phyloP scores from a whole-genome alignment of 92 coral and sea anemone genomes.

The Parazoanthus darwini region DNA sequence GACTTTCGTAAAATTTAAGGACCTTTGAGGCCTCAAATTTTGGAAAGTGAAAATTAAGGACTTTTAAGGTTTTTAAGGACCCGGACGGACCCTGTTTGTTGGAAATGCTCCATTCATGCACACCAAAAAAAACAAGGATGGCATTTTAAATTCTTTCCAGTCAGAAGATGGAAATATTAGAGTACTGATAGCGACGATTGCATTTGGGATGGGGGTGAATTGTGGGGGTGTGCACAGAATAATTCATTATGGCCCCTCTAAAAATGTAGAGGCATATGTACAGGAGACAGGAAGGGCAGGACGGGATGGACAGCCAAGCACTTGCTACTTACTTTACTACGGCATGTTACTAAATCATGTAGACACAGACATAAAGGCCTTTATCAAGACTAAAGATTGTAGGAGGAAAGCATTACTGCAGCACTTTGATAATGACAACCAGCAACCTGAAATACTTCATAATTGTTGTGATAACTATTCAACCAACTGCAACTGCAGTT shows the following conservation, averaged over 20 bases:
- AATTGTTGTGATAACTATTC: slow-evolving; percentile 50
- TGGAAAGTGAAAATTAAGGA: no score
- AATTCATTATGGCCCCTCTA: slow-evolving; percentile 48
- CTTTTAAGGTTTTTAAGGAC: no score
- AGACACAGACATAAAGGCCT: slow-evolving; percentile 32
- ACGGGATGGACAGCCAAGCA: slow-evolving; percentile 43
- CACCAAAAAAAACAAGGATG: slow-evolving; percentile 48
- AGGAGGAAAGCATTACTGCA: slow-evolving; percentile 26
- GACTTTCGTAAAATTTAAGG: no score
- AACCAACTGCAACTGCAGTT: slow-evolving; percentile 22
- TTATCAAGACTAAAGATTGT: slow-evolving; percentile 32
- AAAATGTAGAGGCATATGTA: slow-evolving; percentile 42
- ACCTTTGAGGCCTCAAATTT: no score
- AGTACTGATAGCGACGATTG: slow-evolving; percentile 47
- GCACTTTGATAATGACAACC: slow-evolving; percentile 9
- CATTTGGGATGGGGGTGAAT: slow-evolving; percentile 50
- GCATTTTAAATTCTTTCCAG: slow-evolving; percentile 38
- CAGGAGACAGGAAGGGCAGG: slow-evolving; percentile 49
- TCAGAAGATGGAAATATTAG: slow-evolving; percentile 38
- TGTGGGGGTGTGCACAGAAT: slow-evolving; percentile 47
- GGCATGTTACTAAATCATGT: slow-evolving; percentile 47
- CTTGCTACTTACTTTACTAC: slow-evolving; percentile 26
- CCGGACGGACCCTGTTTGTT: background rate
- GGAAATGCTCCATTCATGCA: slow-evolving; percentile 58
- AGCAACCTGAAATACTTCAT: slow-evolving; percentile 7